Evolutionary conservation across 1,140 invertebrate genomes (phyloP).

Genomic region (Aphelinus atriplicis): DNA sequence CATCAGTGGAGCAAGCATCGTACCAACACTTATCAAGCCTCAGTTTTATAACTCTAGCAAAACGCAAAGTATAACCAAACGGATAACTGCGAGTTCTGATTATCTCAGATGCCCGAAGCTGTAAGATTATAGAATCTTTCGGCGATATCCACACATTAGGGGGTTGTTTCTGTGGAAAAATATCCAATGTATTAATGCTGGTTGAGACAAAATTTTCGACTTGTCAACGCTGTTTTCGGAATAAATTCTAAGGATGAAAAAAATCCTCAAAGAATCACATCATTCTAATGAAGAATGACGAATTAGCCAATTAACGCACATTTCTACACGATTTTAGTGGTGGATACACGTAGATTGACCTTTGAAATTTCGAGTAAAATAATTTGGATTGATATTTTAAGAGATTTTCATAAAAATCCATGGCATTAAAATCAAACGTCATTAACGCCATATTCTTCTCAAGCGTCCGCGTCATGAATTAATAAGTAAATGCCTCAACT

Average conservation of each 20-base stretch:
- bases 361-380: no score
- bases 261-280: no score
- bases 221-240: background rate
- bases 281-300: background rate
- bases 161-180: slow-evolving; percentile 68
- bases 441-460: no score
- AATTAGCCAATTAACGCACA: no score
- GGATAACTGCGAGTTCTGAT: slow-evolving; percentile 74
- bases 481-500: slow-evolving; percentile 9
- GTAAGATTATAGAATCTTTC: slow-evolving; percentile 80
- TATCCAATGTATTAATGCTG: no score
- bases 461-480: no score
- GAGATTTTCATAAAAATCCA: no score
- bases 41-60: slow-evolving; percentile 83
- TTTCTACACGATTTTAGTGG: no score
- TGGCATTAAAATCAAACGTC: no score
- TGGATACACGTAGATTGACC: no score
- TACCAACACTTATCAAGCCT: slow-evolving; percentile 85
- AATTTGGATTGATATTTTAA: no score
- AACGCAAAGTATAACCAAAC: slow-evolving; percentile 82
- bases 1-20: slow-evolving; percentile 77
- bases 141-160: slow-evolving; percentile 90
- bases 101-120: slow-evolving; percentile 87
- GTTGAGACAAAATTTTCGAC: slow-evolving; percentile 6
- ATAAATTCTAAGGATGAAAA: background rate